Conservation (phyloP, 2,888 invertebrate genomes). For the Seira sanloemensis region DNA sequence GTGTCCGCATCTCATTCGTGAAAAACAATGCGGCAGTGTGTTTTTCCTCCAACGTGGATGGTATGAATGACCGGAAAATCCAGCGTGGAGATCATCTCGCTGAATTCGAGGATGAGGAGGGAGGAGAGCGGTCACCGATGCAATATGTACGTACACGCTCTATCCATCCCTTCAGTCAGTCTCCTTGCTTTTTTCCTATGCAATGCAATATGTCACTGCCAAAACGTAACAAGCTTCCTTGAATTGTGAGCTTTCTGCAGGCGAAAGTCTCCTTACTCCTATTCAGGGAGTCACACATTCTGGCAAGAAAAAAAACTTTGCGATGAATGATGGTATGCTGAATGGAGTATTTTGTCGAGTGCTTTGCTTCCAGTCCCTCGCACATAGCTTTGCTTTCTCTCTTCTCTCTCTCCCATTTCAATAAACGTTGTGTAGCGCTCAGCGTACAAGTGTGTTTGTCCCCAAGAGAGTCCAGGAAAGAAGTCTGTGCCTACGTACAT, state of each 20-base stretch:
- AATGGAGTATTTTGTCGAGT: constrained; percentile 6
- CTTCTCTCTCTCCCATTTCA: constrained; percentile 12
- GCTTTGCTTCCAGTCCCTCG: not conserved
- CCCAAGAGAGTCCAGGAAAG: not conserved
- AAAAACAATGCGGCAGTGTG: constrained; percentile 1
- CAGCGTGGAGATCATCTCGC: not conserved
- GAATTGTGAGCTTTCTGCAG: not conserved
- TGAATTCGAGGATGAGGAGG: not conserved
- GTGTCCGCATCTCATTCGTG: not conserved
- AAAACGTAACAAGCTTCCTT: constrained; percentile 24
- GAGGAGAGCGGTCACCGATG: not conserved
- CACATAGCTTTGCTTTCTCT: no score
- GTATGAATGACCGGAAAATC: constrained; percentile 6
- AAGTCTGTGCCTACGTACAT: not conserved
- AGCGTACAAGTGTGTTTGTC: not conserved
- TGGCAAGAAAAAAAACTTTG: constrained; percentile 2
- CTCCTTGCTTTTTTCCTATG: not conserved
- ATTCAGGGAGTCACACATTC: not conserved
- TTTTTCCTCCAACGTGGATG: not conserved
- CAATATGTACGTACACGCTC: no score
- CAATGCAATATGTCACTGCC: constrained; percentile 47
- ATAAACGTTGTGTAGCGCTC: not conserved
- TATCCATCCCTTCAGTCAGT: no score
- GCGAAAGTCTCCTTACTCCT: no score
- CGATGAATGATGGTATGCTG: constrained; percentile 13